phyloP scores from a whole-genome alignment of 1,140 invertebrate genomes.

The Drosophila lacertosa region DNA sequence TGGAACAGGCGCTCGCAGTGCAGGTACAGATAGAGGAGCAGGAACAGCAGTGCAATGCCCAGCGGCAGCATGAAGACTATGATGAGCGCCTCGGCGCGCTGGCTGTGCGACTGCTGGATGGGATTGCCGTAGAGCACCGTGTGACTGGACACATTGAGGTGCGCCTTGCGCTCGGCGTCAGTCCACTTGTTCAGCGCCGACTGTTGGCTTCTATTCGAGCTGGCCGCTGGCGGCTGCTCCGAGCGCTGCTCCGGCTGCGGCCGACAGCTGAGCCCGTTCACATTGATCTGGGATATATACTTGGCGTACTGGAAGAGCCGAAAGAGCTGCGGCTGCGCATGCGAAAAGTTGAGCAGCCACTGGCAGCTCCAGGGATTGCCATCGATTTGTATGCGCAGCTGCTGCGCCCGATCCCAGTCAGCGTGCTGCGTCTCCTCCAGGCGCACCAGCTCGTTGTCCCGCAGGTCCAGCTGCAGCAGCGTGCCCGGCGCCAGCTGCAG shows the following conservation, averaged over 20 bases:
- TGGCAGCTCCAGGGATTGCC: constrained; percentile 78
- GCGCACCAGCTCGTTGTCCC: constrained; percentile 53
- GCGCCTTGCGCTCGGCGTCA: not conserved
- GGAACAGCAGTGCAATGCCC: constrained; percentile 72
- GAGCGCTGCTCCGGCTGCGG: constrained; percentile 27
- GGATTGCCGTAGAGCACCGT: constrained; percentile 73
- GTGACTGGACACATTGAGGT: constrained; percentile 65
- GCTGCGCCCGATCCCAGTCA: constrained; percentile 21
- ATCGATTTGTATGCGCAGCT: constrained; percentile 63
- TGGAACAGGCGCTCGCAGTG: constrained; percentile 80
- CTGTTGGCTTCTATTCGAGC: constrained; percentile 13
- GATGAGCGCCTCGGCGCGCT: constrained; percentile 66
- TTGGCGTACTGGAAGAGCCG: constrained; percentile 75
- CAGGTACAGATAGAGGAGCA: constrained; percentile 74
- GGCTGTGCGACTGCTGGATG: constrained; percentile 63
- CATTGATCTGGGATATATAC: constrained; percentile 79
- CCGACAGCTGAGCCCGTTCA: constrained; percentile 70
- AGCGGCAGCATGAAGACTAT: constrained; percentile 79
- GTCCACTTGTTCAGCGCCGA: not conserved
- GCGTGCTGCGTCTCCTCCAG: constrained; percentile 14
- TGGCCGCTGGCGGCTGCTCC: not conserved
- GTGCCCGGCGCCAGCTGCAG: constrained; percentile 26
- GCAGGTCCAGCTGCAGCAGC: constrained; percentile 45
- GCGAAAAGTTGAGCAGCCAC: constrained; percentile 73
- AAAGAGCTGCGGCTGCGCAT: constrained; percentile 67